Percentiles rank a stretch among this genome's conserved stretches.
Evolutionary conservation across 2,797 vertebrate genomes (phyloP).

Genomic region (Neosilurus mollespiculum): DNA sequence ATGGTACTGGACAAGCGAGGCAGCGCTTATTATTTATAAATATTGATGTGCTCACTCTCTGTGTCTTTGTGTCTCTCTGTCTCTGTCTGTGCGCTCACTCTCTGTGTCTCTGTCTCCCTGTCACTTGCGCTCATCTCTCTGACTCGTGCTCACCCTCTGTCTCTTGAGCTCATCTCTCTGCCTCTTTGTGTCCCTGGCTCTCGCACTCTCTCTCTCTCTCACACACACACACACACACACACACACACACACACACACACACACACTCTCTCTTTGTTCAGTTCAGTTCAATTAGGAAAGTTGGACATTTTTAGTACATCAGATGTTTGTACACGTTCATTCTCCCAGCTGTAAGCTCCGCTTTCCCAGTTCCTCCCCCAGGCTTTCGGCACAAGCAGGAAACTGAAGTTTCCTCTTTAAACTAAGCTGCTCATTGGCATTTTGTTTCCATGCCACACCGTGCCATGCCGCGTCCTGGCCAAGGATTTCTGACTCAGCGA

Average conservation of each 20-base stretch:
- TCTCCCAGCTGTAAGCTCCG: conserved; percentile 2
- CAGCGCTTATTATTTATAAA: neutral
- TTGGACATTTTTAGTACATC: neutral
- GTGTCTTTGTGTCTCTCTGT: conserved; percentile 9
- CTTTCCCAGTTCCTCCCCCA: conserved; percentile 21
- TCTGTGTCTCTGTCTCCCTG: conserved; percentile 19
- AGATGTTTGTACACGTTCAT: neutral
- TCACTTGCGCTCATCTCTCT: too few relatives aligned
- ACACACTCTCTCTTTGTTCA: too few relatives aligned
- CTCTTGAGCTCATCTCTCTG: too few relatives aligned
- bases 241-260: too few relatives aligned
- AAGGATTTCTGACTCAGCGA: conserved; percentile 53
- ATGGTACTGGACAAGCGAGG: neutral
- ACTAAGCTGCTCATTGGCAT: conserved; percentile 36
- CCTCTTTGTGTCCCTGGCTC: too few relatives aligned
- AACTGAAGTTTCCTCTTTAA: conserved; percentile 53
- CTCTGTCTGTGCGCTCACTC: conserved; percentile 27
- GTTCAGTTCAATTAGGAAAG: neutral
- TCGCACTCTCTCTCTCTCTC: too few relatives aligned
- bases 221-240: too few relatives aligned
- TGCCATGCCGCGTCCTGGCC: conserved; percentile 33
- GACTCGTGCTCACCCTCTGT: too few relatives aligned
- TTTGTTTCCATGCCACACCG: conserved; percentile 16
- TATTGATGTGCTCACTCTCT: conserved; percentile 26
- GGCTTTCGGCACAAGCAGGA: conserved; percentile 43